Evolutionary conservation across 2,797 vertebrate species (phyloP).

Genomic region (Pipistrellus pygmaeus): DNA sequence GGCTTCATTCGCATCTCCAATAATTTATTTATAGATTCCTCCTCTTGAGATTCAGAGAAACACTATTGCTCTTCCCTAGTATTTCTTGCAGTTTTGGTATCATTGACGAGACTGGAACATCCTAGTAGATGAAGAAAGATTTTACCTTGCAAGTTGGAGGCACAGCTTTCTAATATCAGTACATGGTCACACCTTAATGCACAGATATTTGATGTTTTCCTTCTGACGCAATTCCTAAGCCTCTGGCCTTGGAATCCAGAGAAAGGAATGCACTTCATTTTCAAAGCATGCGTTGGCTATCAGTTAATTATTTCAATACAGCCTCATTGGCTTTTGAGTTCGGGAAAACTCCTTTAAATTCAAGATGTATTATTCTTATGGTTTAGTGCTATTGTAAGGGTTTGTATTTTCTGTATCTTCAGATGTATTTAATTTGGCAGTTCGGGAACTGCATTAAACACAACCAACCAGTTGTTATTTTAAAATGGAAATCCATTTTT

Average conservation of each 20-base stretch:
- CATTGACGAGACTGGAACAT: background rate
- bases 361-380: background rate
- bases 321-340: background rate
- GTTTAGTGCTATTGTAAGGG: background rate
- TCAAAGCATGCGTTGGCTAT: background rate
- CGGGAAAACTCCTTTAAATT: background rate
- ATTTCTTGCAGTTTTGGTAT: background rate
- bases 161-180: background rate
- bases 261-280: background rate
- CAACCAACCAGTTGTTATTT: background rate
- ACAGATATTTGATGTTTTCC: background rate
- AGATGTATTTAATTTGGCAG: conserved; percentile 20
- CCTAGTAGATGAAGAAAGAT: background rate
- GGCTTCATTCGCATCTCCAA: background rate
- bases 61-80: background rate
- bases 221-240: background rate
- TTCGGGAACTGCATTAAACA: background rate
- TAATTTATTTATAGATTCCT: background rate
- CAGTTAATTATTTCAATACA: conserved; percentile 1
- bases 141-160: background rate
- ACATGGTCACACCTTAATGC: background rate
- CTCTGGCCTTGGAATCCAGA: background rate
- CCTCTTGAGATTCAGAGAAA: background rate
- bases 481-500: conserved; percentile 29
- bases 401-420: background rate